These are phyloP conservation scores for Trichosurus vulpecula DNA, from an alignment of 2,797 vertebrate species.

Conservation along the genomic window DNA sequence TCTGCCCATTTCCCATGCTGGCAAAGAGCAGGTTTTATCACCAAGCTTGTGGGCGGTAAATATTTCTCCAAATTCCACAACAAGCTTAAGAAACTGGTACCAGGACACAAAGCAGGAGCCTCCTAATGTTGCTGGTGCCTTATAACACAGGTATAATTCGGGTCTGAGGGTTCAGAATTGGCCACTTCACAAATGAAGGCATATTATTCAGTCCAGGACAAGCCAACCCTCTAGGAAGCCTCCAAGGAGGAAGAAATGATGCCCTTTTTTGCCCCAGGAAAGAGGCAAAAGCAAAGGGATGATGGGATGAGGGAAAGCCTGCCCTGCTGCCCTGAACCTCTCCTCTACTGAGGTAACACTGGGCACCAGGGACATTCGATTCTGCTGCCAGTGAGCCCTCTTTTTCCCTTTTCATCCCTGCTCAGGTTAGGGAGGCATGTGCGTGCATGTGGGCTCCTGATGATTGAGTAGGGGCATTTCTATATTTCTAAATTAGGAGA, in stretches of 20 bases:
- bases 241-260: constrained; percentile 20
- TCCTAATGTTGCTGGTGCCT: too few relatives aligned
- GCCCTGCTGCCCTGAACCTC: not conserved
- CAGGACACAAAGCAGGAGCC: too few relatives aligned
- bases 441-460: not conserved
- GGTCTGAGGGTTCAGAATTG: not conserved
- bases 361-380: constrained; percentile 10
- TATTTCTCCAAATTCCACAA: too few relatives aligned
- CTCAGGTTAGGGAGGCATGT: not conserved
- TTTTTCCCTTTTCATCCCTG: constrained; percentile 22
- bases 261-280: not conserved
- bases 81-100: too few relatives aligned
- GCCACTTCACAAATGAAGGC: not conserved
- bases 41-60: too few relatives aligned
- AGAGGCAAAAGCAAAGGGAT: not conserved
- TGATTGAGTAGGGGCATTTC: constrained; percentile 1
- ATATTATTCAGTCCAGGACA: not conserved
- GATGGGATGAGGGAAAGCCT: not conserved
- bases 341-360: not conserved
- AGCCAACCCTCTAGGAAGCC: constrained; percentile 31
- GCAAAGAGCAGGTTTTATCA: too few relatives aligned
- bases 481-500: constrained; percentile 43
- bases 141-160: too few relatives aligned
- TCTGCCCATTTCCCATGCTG: too few relatives aligned
- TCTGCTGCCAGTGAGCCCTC: constrained; percentile 8